phyloP scores from a whole-genome alignment of 1,140 invertebrate genomes.

The Drosophila watanabei region DNA sequence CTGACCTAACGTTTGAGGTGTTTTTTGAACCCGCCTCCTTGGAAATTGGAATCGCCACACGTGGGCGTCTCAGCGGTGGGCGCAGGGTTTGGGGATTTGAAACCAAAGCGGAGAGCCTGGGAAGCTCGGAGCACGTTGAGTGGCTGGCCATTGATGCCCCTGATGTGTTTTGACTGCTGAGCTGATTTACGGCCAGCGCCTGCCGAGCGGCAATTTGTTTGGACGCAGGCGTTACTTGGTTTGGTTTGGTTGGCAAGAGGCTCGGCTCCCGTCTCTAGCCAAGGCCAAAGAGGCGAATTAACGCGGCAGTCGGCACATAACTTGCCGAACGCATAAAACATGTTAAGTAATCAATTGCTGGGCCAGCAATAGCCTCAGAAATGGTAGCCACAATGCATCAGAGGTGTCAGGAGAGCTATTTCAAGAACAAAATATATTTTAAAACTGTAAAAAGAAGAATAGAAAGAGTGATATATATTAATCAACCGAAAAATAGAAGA shows the following conservation, averaged over 20 bases:
- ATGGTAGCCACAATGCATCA: conserved; percentile 16
- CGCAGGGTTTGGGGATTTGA: background rate
- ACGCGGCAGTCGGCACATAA: conserved; percentile 79
- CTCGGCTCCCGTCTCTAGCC: background rate
- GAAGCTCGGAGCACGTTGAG: conserved; percentile 19
- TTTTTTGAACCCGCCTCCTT: conserved; percentile 63
- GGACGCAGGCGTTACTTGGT: conserved; percentile 34
- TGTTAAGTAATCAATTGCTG: conserved; percentile 85
- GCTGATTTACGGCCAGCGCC: conserved; percentile 78
- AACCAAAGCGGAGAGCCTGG: conserved; percentile 25
- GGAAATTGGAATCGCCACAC: conserved; percentile 34
- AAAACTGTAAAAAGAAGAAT: too few relatives aligned
- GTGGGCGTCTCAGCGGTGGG: conserved; percentile 58
- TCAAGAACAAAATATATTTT: background rate
- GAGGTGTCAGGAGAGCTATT: background rate
- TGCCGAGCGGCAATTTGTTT: conserved; percentile 78
- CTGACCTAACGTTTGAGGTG: conserved; percentile 38
- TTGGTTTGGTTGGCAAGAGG: background rate
- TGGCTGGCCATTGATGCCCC: conserved; percentile 55
- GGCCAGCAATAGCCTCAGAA: conserved; percentile 15
- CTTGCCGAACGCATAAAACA: conserved; percentile 83
- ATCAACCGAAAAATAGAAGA: rapidly evolving
- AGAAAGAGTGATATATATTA: background rate
- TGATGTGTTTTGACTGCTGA: conserved; percentile 80
- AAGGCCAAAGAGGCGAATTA: conserved; percentile 71